Base-by-base conservation (phyloP, 2,797 vertebrate genomes). In the Gymnopithys bicolor region DNA sequence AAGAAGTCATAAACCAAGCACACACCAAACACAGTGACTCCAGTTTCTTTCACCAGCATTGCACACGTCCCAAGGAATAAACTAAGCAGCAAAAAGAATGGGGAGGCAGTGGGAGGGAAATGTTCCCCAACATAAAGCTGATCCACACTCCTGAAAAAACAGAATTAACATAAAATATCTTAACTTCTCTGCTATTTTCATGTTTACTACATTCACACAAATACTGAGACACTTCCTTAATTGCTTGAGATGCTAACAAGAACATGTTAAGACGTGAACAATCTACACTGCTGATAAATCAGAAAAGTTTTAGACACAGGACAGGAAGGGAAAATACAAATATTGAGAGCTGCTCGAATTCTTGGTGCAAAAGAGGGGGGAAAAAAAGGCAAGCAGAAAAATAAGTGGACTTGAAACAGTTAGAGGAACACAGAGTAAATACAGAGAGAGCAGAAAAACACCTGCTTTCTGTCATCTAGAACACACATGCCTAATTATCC, bases 1-100 rank as follows among this genome's bases (percentile, higher is more conserved):
- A 99, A 98, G 88, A 98, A 98, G 48, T 99, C 99, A 56, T 99
- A 99, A 28, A 99, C 96, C 79, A 99, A 88, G 76, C 99, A 99
- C 71, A 99, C 99, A 10, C 99, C 99, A 27, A 99, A 99, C 93
- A 99, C 99, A 0, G 99, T 99, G 97, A 99, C 89, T 66, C 99
- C 99, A 0, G 99, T 99, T 97, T 99, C 99, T 88, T 99, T 99
- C 69, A 99, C 99, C 97, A 99, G 97, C 99, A 99, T 99, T 87
- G 99, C 99, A 49, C 99, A 98, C 11, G 99, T 99, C 53, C 99
- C 99, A 97, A 99, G 97, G 59, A 98, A 92, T 94, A 99, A 97
- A 87, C 98, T 99, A 95, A 98, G 93, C 48, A 98, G 76, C 97
- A 99, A 95, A 64, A 97, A 98, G 85, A 97, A 94, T 6, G 96